Evolutionary conservation across 2,888 invertebrate species (phyloP).

Genomic region (Spicauda simplicius): DNA sequence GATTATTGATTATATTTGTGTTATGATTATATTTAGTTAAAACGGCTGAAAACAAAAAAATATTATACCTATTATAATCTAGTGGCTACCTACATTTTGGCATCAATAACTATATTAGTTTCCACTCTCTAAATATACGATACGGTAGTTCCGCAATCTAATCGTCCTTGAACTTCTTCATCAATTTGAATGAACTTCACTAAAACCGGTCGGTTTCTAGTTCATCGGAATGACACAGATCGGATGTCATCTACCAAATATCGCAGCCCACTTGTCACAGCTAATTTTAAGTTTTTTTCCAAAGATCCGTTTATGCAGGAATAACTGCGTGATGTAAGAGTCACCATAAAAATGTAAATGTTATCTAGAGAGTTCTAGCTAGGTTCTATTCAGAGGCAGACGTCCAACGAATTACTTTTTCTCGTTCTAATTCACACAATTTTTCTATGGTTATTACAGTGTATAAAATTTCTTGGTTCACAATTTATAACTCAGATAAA

Average conservation of each 20-base stretch:
- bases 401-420: no score
- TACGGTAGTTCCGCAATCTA: neutral
- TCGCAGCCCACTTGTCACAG: neutral
- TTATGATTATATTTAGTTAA: no score
- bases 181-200: conserved; percentile 11
- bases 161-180: conserved; percentile 28
- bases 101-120: neutral
- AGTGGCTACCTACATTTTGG: neutral
- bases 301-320: neutral
- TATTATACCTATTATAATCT: neutral
- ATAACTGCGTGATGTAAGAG: no score
- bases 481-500: no score
- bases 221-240: conserved; percentile 5
- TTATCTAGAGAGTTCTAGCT: no score
- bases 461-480: no score
- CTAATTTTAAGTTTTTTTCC: neutral
- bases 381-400: no score
- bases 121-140: neutral
- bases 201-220: conserved; percentile 13
- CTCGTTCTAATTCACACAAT: no score
- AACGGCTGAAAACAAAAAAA: neutral
- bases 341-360: no score
- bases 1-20: no score
- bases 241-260: neutral
- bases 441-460: no score